A percentile compares a stretch with the other conserved stretches of the same genome.
Evolutionary conservation across 2,888 invertebrate species (phyloP).

Genomic region (Dexiosoma caninum): DNA sequence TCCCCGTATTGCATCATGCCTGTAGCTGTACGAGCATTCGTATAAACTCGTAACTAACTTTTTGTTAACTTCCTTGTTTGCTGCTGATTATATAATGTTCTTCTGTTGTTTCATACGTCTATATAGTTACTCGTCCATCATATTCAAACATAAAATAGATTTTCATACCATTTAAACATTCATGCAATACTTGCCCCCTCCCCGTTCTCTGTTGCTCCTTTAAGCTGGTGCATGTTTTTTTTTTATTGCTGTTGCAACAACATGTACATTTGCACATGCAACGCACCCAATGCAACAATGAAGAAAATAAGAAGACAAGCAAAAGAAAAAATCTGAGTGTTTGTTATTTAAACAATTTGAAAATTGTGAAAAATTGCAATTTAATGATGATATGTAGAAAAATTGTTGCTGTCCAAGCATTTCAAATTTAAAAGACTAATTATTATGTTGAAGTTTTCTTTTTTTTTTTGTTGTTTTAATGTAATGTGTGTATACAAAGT

Average conservation of each 20-base stretch:
- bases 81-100: constrained; percentile 40
- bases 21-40: not conserved
- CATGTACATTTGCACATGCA: constrained; percentile 3
- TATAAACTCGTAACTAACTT: too few relatives aligned
- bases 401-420: constrained; percentile 62
- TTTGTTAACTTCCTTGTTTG: constrained; percentile 51
- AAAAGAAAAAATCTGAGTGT: constrained; percentile 36
- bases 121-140: constrained; percentile 55
- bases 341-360: constrained; percentile 61
- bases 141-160: constrained; percentile 55
- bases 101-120: not conserved
- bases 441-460: constrained; percentile 47
- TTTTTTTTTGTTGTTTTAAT: too few relatives aligned
- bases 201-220: not conserved
- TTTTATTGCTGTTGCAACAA: not conserved
- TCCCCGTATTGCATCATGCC: not conserved
- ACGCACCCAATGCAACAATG: not conserved
- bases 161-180: constrained; percentile 46
- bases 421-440: constrained; percentile 59
- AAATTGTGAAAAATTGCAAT: constrained; percentile 73
- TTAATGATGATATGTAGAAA: constrained; percentile 69
- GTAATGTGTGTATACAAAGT: not conserved
- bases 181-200: too few relatives aligned
- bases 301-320: not conserved
- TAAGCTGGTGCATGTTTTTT: not conserved